Percentiles rank a stretch among this genome's conserved stretches.
Evolutionary conservation across 2,888 invertebrate genomes (phyloP).

Genomic region (Lasioglossum morio): DNA sequence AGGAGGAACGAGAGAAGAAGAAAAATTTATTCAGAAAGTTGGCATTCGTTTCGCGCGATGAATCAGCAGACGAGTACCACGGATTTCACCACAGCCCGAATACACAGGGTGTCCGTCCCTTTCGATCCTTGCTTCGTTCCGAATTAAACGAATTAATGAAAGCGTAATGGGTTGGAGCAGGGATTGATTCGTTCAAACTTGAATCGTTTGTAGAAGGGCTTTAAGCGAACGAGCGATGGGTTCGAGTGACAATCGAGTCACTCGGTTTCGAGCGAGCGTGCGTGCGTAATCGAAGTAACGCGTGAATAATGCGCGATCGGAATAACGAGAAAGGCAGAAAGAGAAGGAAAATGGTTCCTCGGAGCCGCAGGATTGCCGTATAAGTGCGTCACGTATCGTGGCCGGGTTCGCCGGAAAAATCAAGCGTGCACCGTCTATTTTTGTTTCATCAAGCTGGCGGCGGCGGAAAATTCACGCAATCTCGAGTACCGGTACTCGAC

Average conservation of each 20-base stretch:
- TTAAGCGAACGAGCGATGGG: no score
- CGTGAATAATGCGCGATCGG: no score
- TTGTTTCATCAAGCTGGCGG: constrained; percentile 61
- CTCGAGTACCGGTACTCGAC: constrained; percentile 71
- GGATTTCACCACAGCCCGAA: background rate
- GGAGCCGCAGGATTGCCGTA: constrained; percentile 22
- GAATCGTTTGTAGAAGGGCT: no score
- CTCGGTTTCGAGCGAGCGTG: background rate
- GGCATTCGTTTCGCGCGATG: background rate
- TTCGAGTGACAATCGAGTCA: background rate
- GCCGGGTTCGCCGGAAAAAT: constrained; percentile 38
- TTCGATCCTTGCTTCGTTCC: background rate
- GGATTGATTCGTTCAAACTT: no score
- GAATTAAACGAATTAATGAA: background rate
- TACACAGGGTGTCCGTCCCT: background rate
- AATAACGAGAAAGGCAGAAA: no score
- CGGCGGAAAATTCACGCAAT: constrained; percentile 70
- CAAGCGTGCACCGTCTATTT: constrained; percentile 60
- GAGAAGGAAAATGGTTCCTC: background rate
- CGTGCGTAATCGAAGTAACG: no score
- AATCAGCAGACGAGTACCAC: background rate
- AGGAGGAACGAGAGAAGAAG: background rate
- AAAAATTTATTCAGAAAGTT: constrained; percentile 6
- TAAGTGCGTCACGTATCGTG: constrained; percentile 5
- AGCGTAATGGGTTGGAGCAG: no score